Base-by-base conservation (phyloP, 2,113 vertebrate species). In the Verasper variegatus region DNA sequence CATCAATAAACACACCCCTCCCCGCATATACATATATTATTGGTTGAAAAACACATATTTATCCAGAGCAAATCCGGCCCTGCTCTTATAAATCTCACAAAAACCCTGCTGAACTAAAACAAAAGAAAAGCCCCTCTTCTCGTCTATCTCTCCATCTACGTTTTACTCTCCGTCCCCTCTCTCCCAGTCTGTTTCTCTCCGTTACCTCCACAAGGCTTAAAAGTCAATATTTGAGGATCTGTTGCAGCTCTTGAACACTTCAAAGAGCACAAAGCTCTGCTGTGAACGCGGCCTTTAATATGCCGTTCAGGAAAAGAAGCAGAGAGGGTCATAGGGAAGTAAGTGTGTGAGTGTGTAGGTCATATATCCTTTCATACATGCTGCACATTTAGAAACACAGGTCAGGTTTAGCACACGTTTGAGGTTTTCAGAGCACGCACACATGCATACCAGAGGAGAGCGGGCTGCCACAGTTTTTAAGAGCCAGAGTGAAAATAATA, bases 181-280 rank as follows among this genome's bases (percentile, higher is more conserved):
- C 35, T 52, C 17, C 5, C 58, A 10, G 63, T 69, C 82, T 58
- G 57, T 40, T 67, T 7, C 58, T 10, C 69, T 69, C 82, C 63
- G 61, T 47, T 71, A 86, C 57, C 73, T 81, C 65, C 78, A 71
- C 52, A 63, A 82, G 88, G 80, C 87, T 92, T 88, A 85, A 90
- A 86, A 93, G 91, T 92, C 92, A 92, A 94, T 93, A 94, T 93
- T 94, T 93, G 87, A 89, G 84, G 86, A 91, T 90, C 88, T 86
- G 81, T 78, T 84, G 85, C 80, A 78, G 92, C 84, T 73, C 75
- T 88, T 49, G 55, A 83, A 80, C 83, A 87, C 90, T 92, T 93
- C 89, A 92, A 93, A 94, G 86, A 82, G 83, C 72, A 85, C 69
- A 65, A 82, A 85, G 86, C 73, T 78, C 60, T 1, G 61, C 86